Evolutionary conservation across 2,113 vertebrate genomes (phyloP).

Genomic region (Lepidothrix coronata): DNA sequence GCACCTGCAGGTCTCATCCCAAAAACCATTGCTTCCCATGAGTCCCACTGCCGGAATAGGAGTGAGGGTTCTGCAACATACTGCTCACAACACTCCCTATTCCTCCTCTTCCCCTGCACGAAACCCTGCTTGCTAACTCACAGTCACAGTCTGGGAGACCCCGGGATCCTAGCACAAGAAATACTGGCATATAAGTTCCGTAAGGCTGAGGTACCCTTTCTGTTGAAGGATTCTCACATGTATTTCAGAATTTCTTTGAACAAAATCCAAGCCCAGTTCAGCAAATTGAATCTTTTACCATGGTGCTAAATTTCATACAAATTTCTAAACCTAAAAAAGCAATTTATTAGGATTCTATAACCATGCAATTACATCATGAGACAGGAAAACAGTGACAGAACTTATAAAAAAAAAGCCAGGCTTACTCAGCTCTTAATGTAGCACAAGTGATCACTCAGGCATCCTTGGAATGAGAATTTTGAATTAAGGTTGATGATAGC

Average conservation of each 20-base stretch:
- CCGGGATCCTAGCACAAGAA: neutral
- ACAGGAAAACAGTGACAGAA: neutral
- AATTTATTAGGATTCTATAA: neutral
- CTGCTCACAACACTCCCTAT: neutral
- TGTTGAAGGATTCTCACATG: neutral
- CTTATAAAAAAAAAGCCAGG: neutral
- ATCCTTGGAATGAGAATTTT: conserved; percentile 42
- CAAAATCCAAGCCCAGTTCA: neutral
- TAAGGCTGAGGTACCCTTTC: neutral
- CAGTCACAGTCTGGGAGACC: neutral
- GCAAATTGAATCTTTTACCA: neutral
- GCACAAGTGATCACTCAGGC: conserved; percentile 9
- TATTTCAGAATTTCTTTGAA: neutral
- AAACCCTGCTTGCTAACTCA: neutral
- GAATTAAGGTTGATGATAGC: conserved; percentile 47
- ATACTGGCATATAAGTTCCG: neutral
- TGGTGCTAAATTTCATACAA: neutral
- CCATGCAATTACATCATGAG: neutral
- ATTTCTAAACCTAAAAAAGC: neutral
- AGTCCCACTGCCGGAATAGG: neutral
- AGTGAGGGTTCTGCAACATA: neutral
- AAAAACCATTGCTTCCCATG: neutral
- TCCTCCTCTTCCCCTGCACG: neutral
- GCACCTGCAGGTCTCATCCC: neutral
- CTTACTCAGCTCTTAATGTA: conserved; percentile 22